Percentiles rank a stretch among this genome's conserved stretches.
phyloP scores from a whole-genome alignment of 2,113 vertebrate species.

The Hiodon tergisus region DNA sequence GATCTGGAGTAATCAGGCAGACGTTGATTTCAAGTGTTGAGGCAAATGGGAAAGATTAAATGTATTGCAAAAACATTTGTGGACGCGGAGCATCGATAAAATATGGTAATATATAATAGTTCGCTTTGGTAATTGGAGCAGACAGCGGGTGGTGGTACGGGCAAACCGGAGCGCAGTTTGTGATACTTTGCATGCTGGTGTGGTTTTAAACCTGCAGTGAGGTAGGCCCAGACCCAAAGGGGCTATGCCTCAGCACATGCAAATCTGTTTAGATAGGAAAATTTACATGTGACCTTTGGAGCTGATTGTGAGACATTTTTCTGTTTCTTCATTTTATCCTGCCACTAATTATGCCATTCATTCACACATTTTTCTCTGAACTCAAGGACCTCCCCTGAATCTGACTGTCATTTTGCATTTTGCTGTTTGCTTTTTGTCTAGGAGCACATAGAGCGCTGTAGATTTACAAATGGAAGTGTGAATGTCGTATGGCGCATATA shows the following conservation, averaged over 20 bases:
- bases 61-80: too few species aligned
- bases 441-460: too few species aligned
- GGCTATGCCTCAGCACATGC: neutral
- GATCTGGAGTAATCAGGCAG: neutral
- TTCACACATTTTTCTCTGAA: neutral
- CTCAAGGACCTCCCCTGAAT: too few species aligned
- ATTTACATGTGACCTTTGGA: neutral
- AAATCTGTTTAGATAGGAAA: constrained; percentile 18
- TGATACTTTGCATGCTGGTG: constrained; percentile 13
- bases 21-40: neutral
- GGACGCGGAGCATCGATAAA: too few species aligned
- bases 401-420: neutral
- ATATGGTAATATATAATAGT: too few species aligned
- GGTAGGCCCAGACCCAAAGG: too few species aligned
- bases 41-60: too few species aligned
- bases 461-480: too few species aligned
- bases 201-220: neutral
- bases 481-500: too few species aligned
- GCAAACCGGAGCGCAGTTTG: neutral
- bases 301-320: neutral
- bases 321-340: neutral
- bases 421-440: too few species aligned
- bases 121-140: too few species aligned
- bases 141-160: neutral
- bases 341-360: neutral